Evolutionary conservation across 2,113 vertebrate species (phyloP).

Genomic region (Psettodes erumei): DNA sequence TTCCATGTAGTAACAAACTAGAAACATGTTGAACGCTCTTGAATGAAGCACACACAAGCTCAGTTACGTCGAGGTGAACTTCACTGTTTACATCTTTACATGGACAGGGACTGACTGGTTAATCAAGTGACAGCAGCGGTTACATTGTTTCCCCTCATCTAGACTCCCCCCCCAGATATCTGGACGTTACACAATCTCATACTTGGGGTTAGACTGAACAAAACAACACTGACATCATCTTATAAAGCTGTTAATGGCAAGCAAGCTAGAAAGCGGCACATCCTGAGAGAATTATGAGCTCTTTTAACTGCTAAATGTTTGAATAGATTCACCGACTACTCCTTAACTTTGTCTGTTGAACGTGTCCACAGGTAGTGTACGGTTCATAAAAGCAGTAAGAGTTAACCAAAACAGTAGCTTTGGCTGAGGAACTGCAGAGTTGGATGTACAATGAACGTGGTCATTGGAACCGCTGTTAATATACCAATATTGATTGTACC

Average conservation of each 20-base stretch:
- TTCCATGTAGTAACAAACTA: neutral
- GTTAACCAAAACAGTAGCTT: too few species aligned
- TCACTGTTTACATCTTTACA: neutral
- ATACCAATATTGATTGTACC: neutral
- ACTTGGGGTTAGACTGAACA: slow-evolving; percentile 19
- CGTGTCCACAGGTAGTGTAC: neutral
- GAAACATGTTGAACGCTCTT: neutral
- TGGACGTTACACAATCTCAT: neutral
- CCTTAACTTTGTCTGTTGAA: too few species aligned
- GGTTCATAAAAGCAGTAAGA: too few species aligned
- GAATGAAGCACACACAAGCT: slow-evolving; percentile 24
- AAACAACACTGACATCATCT: neutral
- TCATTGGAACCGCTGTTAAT: neutral
- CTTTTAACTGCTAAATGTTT: neutral
- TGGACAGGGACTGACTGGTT: neutral
- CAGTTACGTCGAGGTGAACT: neutral
- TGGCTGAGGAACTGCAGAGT: neutral
- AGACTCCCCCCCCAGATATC: neutral
- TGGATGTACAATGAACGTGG: too few species aligned
- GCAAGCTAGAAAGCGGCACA: too few species aligned
- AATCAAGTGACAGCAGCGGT: neutral
- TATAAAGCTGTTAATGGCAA: too few species aligned
- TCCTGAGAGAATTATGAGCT: too few species aligned
- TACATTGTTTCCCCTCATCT: neutral
- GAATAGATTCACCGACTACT: too few species aligned